Base-by-base conservation (phyloP, 2,797 vertebrate genomes). In the Lepus townsendii region DNA sequence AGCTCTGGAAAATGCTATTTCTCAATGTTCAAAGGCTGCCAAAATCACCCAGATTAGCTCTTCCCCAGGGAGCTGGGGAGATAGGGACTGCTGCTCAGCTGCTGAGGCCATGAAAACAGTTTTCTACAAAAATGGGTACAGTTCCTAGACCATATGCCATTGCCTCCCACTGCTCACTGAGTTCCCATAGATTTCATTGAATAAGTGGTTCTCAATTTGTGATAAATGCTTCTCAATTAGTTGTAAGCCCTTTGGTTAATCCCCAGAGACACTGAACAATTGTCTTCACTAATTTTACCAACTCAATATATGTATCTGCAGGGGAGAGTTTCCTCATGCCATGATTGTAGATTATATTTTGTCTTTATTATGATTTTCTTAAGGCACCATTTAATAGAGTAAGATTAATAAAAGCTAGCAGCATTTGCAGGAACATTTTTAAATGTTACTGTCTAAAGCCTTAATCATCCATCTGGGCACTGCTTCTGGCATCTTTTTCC, bases 361-460 rank as follows among this genome's bases (percentile, higher is more conserved):
- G 27, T 54, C 60, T 75, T 90, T 60, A 83, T 83, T 7, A 2
- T 62, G 8, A 30, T 82, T 94, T 91, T 90, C 84, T 82, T 84
- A 52, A 2, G 50, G 26, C 83, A 75, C 35, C 62, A 76, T 91
- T 93, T 83, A 89, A 65, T 57, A 54, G 2, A 69, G 20, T 47
- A 50, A 38, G 10, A 87, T 66, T 84, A 95, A 38, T 54, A 71
- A 88, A 96, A 96, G 8, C 6, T 47, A 95, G 65, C 72, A 66
- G 19, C 91, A 95, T 93, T 96, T 83, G 65, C 30, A 95, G 97
- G 54, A 93, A 77, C 50, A 96, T 24, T 96, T 47, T 96, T 95
- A 69, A 96, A 52, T 52, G 83, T 79, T 92, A 95, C 83, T 16
- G 8, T 75, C 94, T 38, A 94, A 96, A 97, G 93, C n/a, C 26